A percentile compares a stretch with the other conserved stretches of the same genome.
phyloP scores from a whole-genome alignment of 2,113 vertebrate species.

The Sus scrofa region T2T-Sscrofa CM000819.6:15175501-15176000 shows the following conservation, averaged over 20 bases:
- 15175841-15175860: not conserved
- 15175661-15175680: not conserved
- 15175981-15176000: not conserved
- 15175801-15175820: not conserved
- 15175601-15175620: not conserved
- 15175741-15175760: not conserved
- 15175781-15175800: not conserved
- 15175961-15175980: not conserved
- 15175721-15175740: not conserved
- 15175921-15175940: not conserved
- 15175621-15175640: not conserved
- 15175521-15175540: not conserved
- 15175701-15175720: not conserved
- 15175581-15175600: not conserved
- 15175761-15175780: not conserved
- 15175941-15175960: not conserved
- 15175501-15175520: not conserved
- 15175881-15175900: fast-evolving
- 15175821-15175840: not conserved
- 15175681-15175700: not conserved
- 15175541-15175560: fast-evolving
- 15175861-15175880: not conserved
- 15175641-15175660: not conserved
- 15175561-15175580: not conserved
- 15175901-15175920: not conserved